Base-by-base conservation (phyloP, 2,113 vertebrate genomes). In the Rhinolophus ferrumequinum region DNA sequence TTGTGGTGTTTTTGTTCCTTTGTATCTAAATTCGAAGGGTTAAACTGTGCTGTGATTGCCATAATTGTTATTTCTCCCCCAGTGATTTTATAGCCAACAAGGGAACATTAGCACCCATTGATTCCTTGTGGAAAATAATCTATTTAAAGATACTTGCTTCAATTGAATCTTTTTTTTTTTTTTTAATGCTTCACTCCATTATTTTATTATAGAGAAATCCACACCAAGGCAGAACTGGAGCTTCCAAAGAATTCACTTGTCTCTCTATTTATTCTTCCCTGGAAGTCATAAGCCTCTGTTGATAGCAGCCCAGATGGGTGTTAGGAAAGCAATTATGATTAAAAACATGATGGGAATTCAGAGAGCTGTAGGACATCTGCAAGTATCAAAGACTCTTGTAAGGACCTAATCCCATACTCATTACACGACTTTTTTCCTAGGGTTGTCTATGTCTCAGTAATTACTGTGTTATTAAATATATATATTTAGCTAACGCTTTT, bases 31-130 rank as follows among this genome's bases (percentile, higher is more conserved):
- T 96, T 97, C 76, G 2, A 77, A 69, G 44, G 89, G 75, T 96
- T 95, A 94, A 93, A 87, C 41, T 77, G 84, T 58, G 52, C 35
- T 93, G 38, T 86, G 92, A 94, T 89, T 97, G 86, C 93, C 81
- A 3, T 96, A 95, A 97, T 85, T 97, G 80, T 73, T 93, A 88
- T 97, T 98, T 98, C 95, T 95, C 50, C 88, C 83, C 91, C 73
- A 97, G 97, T 97, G 96, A 88, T 97, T 98, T 98, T 98, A 97
- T 81, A 90, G 93, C 87, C 80, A 96, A 90, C 93, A 88, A 96
- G 89, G 70, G 80, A 92, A 94, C 89, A 97, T 97, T 96, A 97
- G 93, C 95, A 97, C 95, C 93, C 94, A 97, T 83, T 70, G 83
- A 93, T 75, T 97, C 90, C 84, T 92, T 93, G 80, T 93, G 83